Percentiles rank a stretch among this genome's conserved stretches.
phyloP scores from a whole-genome alignment of 2,113 vertebrate genomes.

The Micronisus gabar region DNA sequence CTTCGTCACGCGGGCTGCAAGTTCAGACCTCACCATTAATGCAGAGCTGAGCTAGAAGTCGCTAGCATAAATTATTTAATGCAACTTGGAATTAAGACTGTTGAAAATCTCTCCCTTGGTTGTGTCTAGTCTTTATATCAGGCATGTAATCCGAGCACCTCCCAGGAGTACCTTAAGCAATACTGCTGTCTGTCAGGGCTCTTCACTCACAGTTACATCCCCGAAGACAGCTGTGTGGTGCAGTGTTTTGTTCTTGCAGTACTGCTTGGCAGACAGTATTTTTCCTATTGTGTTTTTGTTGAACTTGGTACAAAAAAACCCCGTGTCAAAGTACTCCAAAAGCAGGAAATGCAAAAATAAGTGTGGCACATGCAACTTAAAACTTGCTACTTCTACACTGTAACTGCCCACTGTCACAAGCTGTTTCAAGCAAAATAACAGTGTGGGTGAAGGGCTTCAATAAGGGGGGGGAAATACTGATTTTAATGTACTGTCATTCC shows the following conservation, averaged over 20 bases:
- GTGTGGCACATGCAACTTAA: neutral
- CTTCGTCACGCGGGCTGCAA: fast-evolving
- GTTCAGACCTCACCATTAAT: fast-evolving
- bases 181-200: neutral
- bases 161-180: fast-evolving
- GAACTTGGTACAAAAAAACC: neutral
- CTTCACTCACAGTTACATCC: fast-evolving
- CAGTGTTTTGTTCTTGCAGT: neutral
- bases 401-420: neutral
- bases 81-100: neutral
- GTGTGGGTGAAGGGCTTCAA: neutral
- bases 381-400: neutral
- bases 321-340: neutral
- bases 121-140: neutral
- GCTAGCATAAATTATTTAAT: neutral
- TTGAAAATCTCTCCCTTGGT: neutral
- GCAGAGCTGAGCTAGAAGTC: neutral
- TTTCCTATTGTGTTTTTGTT: neutral
- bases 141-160: neutral
- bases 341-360: neutral
- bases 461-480: neutral
- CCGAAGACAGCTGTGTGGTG: fast-evolving
- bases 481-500: neutral
- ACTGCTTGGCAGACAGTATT: neutral
- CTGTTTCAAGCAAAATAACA: neutral